Evolutionary conservation across 2,888 invertebrate genomes (phyloP).

Genomic region (Chloroclystis v-ata): DNA sequence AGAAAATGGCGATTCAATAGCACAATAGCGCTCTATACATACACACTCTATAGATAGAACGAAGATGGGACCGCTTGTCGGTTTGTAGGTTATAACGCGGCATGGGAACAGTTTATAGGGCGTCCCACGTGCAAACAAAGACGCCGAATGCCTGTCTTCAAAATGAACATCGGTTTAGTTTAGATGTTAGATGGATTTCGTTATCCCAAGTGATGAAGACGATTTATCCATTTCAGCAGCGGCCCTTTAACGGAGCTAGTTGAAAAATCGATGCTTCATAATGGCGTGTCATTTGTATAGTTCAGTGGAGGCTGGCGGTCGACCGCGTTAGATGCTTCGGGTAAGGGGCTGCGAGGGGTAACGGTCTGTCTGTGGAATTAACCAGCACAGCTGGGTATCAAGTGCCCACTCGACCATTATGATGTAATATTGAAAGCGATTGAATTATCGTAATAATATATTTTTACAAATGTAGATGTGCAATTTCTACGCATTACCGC

Average conservation of each 20-base stretch:
- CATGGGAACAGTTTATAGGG: slow-evolving; percentile 9
- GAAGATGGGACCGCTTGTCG: not conserved
- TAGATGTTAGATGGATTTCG: not conserved
- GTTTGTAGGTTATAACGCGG: slow-evolving; percentile 18
- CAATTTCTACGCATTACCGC: not conserved
- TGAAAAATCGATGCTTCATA: slow-evolving; percentile 27
- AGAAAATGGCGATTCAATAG: slow-evolving; percentile 12
- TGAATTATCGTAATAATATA: slow-evolving; percentile 16
- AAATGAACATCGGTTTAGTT: not conserved
- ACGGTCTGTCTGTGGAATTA: slow-evolving; percentile 15
- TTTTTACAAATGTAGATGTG: not conserved
- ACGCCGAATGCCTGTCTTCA: not conserved
- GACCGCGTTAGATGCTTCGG: slow-evolving; percentile 7
- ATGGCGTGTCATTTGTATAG: slow-evolving; percentile 25
- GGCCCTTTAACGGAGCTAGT: slow-evolving; percentile 17
- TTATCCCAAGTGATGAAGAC: not conserved
- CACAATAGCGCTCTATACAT: slow-evolving; percentile 6
- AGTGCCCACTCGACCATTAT: slow-evolving; percentile 15
- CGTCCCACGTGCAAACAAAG: slow-evolving; percentile 1
- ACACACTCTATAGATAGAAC: slow-evolving; percentile 3
- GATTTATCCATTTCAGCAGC: slow-evolving; percentile 15
- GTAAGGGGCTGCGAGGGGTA: slow-evolving; percentile 2
- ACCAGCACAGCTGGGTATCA: slow-evolving; percentile 14
- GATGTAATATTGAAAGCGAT: slow-evolving; percentile 19
- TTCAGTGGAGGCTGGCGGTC: slow-evolving; percentile 15